Conservation (phyloP, 2,888 invertebrate species). For the Mycalesis mineus region DNA sequence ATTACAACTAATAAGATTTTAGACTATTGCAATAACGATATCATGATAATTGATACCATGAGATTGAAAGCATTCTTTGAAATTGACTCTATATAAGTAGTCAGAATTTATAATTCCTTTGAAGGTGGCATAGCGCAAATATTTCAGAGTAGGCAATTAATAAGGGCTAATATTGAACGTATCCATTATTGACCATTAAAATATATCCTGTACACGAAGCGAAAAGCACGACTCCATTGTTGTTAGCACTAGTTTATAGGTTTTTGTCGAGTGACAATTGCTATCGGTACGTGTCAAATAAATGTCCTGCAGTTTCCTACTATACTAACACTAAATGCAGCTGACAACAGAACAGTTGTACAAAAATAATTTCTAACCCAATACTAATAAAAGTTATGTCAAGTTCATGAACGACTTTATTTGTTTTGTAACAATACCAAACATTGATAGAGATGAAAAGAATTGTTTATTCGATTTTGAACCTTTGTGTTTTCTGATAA, state of each 20-base stretch:
- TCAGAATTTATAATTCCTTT: too few species aligned
- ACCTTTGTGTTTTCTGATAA: neutral
- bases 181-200: conserved; percentile 32
- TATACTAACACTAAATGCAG: conserved; percentile 27
- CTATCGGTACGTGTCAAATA: conserved; percentile 67
- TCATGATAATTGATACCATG: too few species aligned
- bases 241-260: conserved; percentile 36
- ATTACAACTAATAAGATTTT: too few species aligned
- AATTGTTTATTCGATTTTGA: conserved; percentile 1
- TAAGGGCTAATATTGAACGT: conserved; percentile 8
- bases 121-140: too few species aligned
- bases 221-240: conserved; percentile 55
- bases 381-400: conserved; percentile 4
- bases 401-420: neutral
- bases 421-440: neutral
- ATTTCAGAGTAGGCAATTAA: neutral
- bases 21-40: too few species aligned
- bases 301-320: conserved; percentile 55
- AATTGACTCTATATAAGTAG: too few species aligned
- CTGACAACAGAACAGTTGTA: neutral
- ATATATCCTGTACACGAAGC: conserved; percentile 49
- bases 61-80: too few species aligned
- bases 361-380: conserved; percentile 10
- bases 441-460: neutral
- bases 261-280: conserved; percentile 55